These are phyloP conservation scores for Caenorhabditis plicata DNA, from an alignment of 2,888 invertebrate species.

Conservation along the genomic window DNA sequence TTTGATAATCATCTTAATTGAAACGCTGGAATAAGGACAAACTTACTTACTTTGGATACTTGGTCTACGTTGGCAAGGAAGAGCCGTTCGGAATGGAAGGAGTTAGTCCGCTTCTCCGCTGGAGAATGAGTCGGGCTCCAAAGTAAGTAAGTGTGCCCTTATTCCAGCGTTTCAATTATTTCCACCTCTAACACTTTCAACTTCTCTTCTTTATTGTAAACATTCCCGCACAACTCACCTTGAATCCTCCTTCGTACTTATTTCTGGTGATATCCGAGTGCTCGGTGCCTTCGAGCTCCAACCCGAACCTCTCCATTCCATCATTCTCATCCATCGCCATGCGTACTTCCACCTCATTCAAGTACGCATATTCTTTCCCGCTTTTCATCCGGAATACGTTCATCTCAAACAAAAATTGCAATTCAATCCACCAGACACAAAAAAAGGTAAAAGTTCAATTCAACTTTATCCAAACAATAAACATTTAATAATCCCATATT, in stretches of 20 bases:
- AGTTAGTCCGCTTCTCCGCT: too few species aligned
- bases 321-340: conserved; percentile 27
- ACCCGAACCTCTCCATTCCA: conserved; percentile 12
- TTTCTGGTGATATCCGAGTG: conserved; percentile 50
- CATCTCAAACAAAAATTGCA: conserved; percentile 3
- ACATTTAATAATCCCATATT: too few species aligned
- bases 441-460: neutral
- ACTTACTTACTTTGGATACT: too few species aligned
- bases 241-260: conserved; percentile 77
- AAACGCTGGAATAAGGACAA: too few species aligned
- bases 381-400: conserved; percentile 10
- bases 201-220: neutral
- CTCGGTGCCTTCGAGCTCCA: conserved; percentile 14
- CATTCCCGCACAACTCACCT: conserved; percentile 74
- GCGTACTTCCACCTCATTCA: conserved; percentile 25
- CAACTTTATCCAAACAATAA: neutral
- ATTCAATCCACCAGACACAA: neutral
- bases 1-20: too few species aligned
- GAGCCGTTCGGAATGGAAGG: too few species aligned
- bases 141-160: too few species aligned
- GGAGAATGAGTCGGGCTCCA: too few species aligned
- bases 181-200: neutral
- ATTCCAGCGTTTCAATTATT: neutral
- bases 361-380: conserved; percentile 19
- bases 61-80: too few species aligned